Percentiles rank a stretch among this genome's conserved stretches.
Evolutionary conservation across 2,797 vertebrate genomes (phyloP).

Genomic region (Hapalemur alaotrensis): DNA sequence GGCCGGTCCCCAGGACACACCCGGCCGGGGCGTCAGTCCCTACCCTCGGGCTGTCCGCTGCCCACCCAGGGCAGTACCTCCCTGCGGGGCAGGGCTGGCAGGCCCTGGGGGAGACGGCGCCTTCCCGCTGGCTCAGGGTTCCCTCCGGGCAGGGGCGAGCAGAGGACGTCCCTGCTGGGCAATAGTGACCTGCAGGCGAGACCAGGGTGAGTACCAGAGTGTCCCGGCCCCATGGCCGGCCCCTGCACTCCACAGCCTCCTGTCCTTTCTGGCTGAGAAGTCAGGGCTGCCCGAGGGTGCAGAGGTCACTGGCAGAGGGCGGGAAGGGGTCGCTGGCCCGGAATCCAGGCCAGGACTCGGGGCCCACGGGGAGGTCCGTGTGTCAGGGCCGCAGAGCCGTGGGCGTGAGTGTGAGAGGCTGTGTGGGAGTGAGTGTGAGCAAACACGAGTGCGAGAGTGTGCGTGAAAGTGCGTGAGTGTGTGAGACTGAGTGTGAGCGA

Average conservation of each 20-base stretch:
- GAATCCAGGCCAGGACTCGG: background rate
- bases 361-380: background rate
- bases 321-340: too few relatives aligned
- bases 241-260: too few relatives aligned
- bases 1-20: background rate
- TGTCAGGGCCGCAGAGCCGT: background rate
- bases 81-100: slow-evolving; percentile 92
- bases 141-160: slow-evolving; percentile 91
- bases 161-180: slow-evolving; percentile 83
- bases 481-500: background rate
- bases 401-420: background rate
- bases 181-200: slow-evolving; percentile 88
- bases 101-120: slow-evolving; percentile 81
- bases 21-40: background rate
- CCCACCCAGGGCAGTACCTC: slow-evolving; percentile 89
- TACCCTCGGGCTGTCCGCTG: slow-evolving; percentile 90
- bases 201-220: background rate
- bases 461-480: background rate
- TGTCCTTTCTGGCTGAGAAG: background rate
- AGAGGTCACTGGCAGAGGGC: background rate
- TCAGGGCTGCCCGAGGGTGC: background rate
- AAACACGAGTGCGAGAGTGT: background rate
- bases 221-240: background rate
- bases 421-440: background rate
- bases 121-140: slow-evolving; percentile 86